Base-by-base conservation (phyloP, 2,888 invertebrate genomes). In the Thelaira solivaga region DNA sequence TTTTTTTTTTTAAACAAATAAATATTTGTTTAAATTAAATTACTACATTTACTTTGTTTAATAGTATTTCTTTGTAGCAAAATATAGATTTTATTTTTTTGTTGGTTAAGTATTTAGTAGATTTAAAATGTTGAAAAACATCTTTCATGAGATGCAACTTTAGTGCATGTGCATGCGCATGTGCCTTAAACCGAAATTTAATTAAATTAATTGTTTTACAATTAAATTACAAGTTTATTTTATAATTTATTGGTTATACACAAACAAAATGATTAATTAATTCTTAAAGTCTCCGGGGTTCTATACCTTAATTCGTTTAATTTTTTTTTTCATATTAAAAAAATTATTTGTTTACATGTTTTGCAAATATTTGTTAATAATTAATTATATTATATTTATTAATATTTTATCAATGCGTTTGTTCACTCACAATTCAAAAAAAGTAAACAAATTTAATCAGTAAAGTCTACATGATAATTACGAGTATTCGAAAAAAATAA, bases 151-250 rank as follows among this genome's bases (percentile, higher is more conserved):
- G 53, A 55, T 45, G 6, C 39, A 57, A 39, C 16, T 39, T n/a
- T n/a, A n/a, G n/a, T n/a, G 1, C 5, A 13, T 13, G 1, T 20
- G 13, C 10, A 13, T 49, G 24, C 62, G 71, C 45, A 62, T 65
- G 31, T 45, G 18, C 34, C 61, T 49, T 26, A 41, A 26, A 18
- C 1, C 11, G 22, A 65, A 57, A 22, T 51, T 36, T n/a, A 74
- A 67, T 73, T 51, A 67, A 59, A 51, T 67, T 67, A 59, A 55
- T 53, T 74, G 45, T 65, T 65, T 22, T 41, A 64, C 72, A 67
- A 43, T 59, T 67, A 67, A 67, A 65, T 49, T 74, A 51, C 67
- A 67, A 26, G 61, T 53, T 34, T 59, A 74, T 34, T 45, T 51
- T 49, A 26, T 20, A 49, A 36, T 5, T 20, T 20, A 29, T 53